phyloP scores from a whole-genome alignment of 2,888 invertebrate species.

The Osmoderma eremita region DNA sequence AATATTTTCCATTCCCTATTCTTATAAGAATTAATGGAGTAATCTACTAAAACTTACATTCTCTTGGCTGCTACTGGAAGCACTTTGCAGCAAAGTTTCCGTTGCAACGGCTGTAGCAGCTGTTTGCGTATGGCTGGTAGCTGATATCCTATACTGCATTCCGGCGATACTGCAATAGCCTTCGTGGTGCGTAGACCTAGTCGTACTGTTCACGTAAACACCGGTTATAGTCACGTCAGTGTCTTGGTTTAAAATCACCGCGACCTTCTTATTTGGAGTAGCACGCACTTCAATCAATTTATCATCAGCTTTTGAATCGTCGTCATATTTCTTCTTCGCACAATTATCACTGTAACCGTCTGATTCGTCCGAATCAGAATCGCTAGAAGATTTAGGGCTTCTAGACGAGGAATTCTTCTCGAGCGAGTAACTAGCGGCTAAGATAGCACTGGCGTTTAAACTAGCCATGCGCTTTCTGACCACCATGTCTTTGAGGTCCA shows the following conservation, averaged over 20 bases:
- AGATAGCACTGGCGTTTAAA: constrained; percentile 88
- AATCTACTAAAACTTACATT: constrained; percentile 58
- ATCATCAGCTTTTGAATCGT: constrained; percentile 67
- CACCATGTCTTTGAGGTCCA: constrained; percentile 88
- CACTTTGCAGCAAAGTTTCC: constrained; percentile 65
- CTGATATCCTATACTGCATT: constrained; percentile 88
- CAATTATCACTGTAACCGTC: constrained; percentile 65
- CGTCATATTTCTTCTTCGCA: constrained; percentile 64
- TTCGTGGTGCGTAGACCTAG: constrained; percentile 79
- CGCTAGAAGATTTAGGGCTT: constrained; percentile 69
- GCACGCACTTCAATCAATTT: constrained; percentile 61
- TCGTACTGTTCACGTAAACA: constrained; percentile 81
- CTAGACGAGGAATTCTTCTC: constrained; percentile 69
- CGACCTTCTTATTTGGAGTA: constrained; percentile 71
- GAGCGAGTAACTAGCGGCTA: constrained; percentile 83
- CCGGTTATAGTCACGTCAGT: constrained; percentile 90
- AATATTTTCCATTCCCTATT: too few relatives aligned
- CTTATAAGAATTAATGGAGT: not conserved
- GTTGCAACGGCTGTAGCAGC: constrained; percentile 84
- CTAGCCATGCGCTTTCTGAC: constrained; percentile 92
- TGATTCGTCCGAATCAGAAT: constrained; percentile 63
- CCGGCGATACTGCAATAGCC: constrained; percentile 86
- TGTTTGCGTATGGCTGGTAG: constrained; percentile 86
- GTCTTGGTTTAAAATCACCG: constrained; percentile 86
- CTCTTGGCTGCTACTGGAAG: constrained; percentile 57